Evolutionary conservation across 2,888 invertebrate genomes (phyloP).

Genomic region (Microctonus hyperodae): DNA sequence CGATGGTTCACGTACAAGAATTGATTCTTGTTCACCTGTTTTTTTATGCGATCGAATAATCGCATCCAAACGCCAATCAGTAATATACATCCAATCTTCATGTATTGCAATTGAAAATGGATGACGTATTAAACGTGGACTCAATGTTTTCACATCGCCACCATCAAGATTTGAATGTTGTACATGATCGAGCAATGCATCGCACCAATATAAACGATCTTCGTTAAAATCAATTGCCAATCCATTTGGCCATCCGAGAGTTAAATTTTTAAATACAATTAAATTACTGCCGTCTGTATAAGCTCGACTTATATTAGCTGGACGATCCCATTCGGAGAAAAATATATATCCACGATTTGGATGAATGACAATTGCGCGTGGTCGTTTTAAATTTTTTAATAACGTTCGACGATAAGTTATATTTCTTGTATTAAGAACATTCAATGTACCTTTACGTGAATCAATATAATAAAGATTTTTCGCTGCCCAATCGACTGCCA

Average conservation of each 20-base stretch:
- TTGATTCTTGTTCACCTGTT: constrained; percentile 86
- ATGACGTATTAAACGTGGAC: constrained; percentile 84
- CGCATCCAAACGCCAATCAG: constrained; percentile 96
- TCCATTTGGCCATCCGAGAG: constrained; percentile 97
- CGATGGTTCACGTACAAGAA: constrained; percentile 87
- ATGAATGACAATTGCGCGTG: constrained; percentile 95
- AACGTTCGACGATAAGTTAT: constrained; percentile 84
- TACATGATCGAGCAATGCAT: constrained; percentile 94
- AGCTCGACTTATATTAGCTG: constrained; percentile 94
- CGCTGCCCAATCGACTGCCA: constrained; percentile 95
- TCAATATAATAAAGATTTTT: constrained; percentile 96
- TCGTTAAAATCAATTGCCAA: constrained; percentile 89
- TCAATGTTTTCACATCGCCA: constrained; percentile 87
- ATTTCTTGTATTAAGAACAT: constrained; percentile 88
- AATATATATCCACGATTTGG: constrained; percentile 94
- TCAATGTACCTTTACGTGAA: constrained; percentile 91
- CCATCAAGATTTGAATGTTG: constrained; percentile 94
- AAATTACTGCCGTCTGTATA: constrained; percentile 89
- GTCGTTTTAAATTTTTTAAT: constrained; percentile 87
- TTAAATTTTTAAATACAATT: constrained; percentile 86
- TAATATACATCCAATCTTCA: constrained; percentile 92
- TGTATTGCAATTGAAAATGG: constrained; percentile 93
- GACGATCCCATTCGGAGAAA: constrained; percentile 96
- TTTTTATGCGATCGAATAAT: constrained; percentile 89
- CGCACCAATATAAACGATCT: constrained; percentile 96